phyloP scores from a whole-genome alignment of 1,140 invertebrate species.

The Drosophila tsacasi region DNA sequence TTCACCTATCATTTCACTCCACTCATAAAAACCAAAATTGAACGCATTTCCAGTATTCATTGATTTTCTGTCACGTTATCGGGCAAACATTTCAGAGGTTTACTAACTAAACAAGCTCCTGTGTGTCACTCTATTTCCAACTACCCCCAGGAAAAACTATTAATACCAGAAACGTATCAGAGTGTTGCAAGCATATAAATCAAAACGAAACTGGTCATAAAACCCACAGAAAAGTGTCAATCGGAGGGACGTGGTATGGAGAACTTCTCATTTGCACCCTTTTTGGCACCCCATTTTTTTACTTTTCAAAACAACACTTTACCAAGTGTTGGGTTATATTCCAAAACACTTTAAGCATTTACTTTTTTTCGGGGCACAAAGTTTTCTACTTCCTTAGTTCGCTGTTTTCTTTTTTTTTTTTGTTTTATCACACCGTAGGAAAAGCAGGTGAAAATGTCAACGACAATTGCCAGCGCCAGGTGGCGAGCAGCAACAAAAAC shows the following conservation, averaged over 20 bases:
- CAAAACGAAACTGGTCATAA: slow-evolving; percentile 46
- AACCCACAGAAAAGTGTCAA: slow-evolving; percentile 49
- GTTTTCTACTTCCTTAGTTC: slow-evolving; percentile 9
- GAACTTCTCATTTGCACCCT: slow-evolving; percentile 17
- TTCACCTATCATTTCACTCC: not conserved
- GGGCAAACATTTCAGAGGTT: slow-evolving; percentile 56
- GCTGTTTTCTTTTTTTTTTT: slow-evolving; percentile 24
- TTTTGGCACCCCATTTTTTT: not conserved
- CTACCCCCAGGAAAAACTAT: slow-evolving; percentile 39
- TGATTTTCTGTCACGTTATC: slow-evolving; percentile 76
- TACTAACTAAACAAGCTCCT: slow-evolving; percentile 32
- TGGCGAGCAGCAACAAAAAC: slow-evolving; percentile 26
- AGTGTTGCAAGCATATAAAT: slow-evolving; percentile 62
- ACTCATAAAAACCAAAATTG: slow-evolving; percentile 46
- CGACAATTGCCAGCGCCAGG: slow-evolving; percentile 68
- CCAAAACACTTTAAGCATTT: slow-evolving; percentile 73
- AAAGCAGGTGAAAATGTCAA: slow-evolving; percentile 77
- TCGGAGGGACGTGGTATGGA: slow-evolving; percentile 26
- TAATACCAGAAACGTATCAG: slow-evolving; percentile 63
- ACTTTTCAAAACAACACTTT: slow-evolving; percentile 1
- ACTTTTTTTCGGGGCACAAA: slow-evolving; percentile 23
- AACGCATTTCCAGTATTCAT: slow-evolving; percentile 70
- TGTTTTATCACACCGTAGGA: slow-evolving; percentile 11
- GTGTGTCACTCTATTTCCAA: not conserved
- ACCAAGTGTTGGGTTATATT: slow-evolving; percentile 46